Conservation (phyloP, 2,888 invertebrate species). For the Sarcophaga rosellei region DNA sequence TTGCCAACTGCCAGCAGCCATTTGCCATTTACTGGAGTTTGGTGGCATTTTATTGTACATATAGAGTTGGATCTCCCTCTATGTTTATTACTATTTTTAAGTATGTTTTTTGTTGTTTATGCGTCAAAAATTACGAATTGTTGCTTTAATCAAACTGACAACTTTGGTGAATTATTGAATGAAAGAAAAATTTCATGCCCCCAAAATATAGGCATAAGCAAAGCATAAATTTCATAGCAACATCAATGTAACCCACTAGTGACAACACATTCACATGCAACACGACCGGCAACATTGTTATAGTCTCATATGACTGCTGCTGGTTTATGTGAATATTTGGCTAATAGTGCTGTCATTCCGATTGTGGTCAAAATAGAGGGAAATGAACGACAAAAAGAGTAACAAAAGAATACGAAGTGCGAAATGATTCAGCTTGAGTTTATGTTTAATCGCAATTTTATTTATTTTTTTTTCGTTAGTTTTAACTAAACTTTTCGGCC, state of each 20-base stretch:
- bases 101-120: slow-evolving; percentile 50
- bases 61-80: slow-evolving; percentile 33
- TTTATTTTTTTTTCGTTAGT: slow-evolving; percentile 49
- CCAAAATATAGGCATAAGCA: not conserved
- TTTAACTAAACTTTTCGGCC: slow-evolving; percentile 60
- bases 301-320: not conserved
- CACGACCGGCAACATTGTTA: slow-evolving; percentile 28
- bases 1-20: slow-evolving; percentile 11
- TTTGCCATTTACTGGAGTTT: slow-evolving; percentile 26
- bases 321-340: not conserved
- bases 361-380: slow-evolving; percentile 25
- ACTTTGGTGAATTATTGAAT: slow-evolving; percentile 63
- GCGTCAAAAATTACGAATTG: slow-evolving; percentile 67
- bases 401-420: slow-evolving; percentile 34
- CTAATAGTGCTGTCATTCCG: slow-evolving; percentile 27
- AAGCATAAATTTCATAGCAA: slow-evolving; percentile 12
- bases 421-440: slow-evolving; percentile 56
- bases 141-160: slow-evolving; percentile 70
- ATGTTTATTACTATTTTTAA: slow-evolving; percentile 34
- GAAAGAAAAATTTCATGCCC: not conserved
- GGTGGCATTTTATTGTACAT: slow-evolving; percentile 13
- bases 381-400: not conserved
- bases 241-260: slow-evolving; percentile 56
- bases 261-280: slow-evolving; percentile 1
- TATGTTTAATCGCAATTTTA: slow-evolving; percentile 42